phyloP scores from a whole-genome alignment of 2,888 invertebrate genomes.

The Trichogramma evanescens region DNA sequence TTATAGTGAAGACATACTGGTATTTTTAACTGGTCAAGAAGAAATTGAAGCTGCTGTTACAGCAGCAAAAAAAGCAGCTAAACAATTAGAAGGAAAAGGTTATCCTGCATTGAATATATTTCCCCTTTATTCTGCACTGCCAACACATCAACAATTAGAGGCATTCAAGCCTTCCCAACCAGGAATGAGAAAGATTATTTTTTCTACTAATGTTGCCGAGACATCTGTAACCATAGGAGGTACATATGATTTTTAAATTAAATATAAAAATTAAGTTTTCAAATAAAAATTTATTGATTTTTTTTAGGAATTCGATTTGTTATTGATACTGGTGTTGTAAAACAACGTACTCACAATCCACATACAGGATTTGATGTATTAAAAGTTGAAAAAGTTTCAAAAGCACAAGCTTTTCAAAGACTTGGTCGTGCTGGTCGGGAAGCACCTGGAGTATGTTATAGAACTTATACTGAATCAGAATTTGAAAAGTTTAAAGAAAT shows the following conservation, averaged over 20 bases:
- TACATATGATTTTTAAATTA: constrained; percentile 16
- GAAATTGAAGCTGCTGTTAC: constrained; percentile 84
- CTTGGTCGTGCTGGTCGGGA: constrained; percentile 89
- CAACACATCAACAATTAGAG: constrained; percentile 77
- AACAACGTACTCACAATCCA: constrained; percentile 76
- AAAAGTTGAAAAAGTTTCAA: constrained; percentile 73
- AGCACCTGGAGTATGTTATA: constrained; percentile 76
- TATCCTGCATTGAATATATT: constrained; percentile 65
- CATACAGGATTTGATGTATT: constrained; percentile 77
- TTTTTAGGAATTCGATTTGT: constrained; percentile 74
- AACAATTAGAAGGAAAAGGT: constrained; percentile 57
- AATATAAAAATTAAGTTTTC: background rate
- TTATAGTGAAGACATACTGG: constrained; percentile 79
- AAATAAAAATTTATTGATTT: background rate
- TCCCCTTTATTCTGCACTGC: constrained; percentile 87
- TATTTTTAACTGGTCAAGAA: constrained; percentile 93
- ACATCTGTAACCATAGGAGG: constrained; percentile 92
- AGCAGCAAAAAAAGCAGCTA: constrained; percentile 66
- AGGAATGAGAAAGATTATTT: constrained; percentile 79
- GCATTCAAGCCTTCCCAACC: constrained; percentile 71
- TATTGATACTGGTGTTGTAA: constrained; percentile 87
- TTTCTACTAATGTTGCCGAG: constrained; percentile 97
- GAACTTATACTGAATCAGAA: constrained; percentile 74
- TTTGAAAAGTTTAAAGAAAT: constrained; percentile 65
- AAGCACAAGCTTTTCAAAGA: constrained; percentile 90